Evolutionary conservation across 1,140 invertebrate genomes (phyloP).

Genomic region (Lasioglossum baleicum): DNA sequence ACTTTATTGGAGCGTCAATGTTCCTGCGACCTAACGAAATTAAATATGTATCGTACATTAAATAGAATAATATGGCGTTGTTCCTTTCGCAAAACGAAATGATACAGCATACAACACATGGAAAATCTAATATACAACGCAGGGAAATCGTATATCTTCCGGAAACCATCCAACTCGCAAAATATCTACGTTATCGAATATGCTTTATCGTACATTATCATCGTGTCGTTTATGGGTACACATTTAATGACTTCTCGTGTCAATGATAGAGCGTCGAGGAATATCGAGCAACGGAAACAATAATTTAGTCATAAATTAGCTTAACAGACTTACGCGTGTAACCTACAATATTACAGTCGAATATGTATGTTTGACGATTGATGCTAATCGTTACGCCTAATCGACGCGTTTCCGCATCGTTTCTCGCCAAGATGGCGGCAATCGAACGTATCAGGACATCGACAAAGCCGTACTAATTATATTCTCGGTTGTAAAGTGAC

Average conservation of each 20-base stretch:
- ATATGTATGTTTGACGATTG: slow-evolving; percentile 38
- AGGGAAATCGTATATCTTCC: not conserved
- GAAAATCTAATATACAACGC: slow-evolving; percentile 8
- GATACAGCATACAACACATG: slow-evolving; percentile 17
- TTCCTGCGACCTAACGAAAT: slow-evolving; percentile 17
- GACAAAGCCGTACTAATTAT: not conserved
- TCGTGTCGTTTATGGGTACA: not conserved
- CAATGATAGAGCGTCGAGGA: not conserved
- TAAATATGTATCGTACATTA: slow-evolving; percentile 31
- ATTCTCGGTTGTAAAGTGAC: not conserved
- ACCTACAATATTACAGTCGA: slow-evolving; percentile 50
- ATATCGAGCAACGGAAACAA: slow-evolving; percentile 48
- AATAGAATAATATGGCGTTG: slow-evolving; percentile 33
- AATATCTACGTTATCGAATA: not conserved
- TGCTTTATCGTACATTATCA: not conserved
- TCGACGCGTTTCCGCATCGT: slow-evolving; percentile 7
- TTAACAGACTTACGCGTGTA: slow-evolving; percentile 52
- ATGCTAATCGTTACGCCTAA: slow-evolving; percentile 39
- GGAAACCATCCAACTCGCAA: not conserved
- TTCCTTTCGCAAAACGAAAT: slow-evolving; percentile 29
- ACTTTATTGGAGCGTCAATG: slow-evolving; percentile 39
- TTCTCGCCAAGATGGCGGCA: slow-evolving; percentile 14
- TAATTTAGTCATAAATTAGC: slow-evolving; percentile 65
- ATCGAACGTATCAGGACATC: slow-evolving; percentile 20
- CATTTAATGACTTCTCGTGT: not conserved